Conservation (phyloP, 92 coral and sea anemone genomes). For the Parazoanthus atlanticus region DNA sequence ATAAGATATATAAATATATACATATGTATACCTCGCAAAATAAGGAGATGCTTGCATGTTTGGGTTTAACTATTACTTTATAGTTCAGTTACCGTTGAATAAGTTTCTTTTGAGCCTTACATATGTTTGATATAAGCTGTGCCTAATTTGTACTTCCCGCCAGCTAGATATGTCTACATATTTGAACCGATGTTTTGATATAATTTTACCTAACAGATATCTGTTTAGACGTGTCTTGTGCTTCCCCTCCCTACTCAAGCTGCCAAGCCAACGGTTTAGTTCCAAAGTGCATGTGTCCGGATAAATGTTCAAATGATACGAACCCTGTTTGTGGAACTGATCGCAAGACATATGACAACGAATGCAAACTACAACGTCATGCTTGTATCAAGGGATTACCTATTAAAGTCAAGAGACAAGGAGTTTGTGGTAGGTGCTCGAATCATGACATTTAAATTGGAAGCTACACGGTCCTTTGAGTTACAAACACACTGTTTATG, state of each 20-base stretch:
- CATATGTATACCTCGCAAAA: too few relatives aligned
- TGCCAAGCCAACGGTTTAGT: constrained; percentile 15
- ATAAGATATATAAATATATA: too few relatives aligned
- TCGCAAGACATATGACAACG: constrained; percentile 28
- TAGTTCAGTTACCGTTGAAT: too few relatives aligned
- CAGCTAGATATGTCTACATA: too few relatives aligned
- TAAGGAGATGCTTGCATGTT: too few relatives aligned
- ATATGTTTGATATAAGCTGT: too few relatives aligned
- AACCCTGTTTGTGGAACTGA: constrained; percentile 35
- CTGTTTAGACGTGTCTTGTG: constrained; percentile 4
- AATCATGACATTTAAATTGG: background rate
- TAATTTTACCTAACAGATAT: background rate
- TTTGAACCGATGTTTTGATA: background rate
- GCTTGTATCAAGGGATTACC: constrained; percentile 26
- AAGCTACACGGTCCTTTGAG: background rate
- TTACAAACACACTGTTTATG: background rate
- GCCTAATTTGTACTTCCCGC: too few relatives aligned
- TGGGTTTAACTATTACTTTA: too few relatives aligned
- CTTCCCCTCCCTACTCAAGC: constrained; percentile 44
- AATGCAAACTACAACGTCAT: constrained; percentile 26
- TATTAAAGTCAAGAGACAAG: constrained; percentile 9
- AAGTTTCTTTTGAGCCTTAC: too few relatives aligned
- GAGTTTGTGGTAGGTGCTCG: constrained; percentile 27
- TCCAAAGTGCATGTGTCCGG: constrained; percentile 32
- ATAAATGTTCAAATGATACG: background rate